Evolutionary conservation across 2,888 invertebrate species (phyloP).

Genomic region (Bimastos eiseni): DNA sequence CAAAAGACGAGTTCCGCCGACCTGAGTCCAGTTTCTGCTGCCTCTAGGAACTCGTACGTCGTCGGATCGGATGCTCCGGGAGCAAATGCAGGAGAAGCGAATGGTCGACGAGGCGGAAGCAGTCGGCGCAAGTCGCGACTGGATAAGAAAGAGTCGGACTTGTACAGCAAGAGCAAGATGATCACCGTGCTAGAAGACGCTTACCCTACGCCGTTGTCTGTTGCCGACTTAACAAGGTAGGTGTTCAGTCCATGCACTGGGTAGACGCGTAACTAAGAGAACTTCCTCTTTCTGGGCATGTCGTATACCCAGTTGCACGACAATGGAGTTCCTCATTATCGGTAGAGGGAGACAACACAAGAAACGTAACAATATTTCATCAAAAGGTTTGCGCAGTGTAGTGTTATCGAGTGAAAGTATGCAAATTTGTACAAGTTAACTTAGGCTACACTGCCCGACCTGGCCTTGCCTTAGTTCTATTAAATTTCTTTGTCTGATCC

Average conservation of each 20-base stretch:
- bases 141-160: background rate
- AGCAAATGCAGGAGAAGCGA: background rate
- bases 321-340: background rate
- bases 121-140: background rate
- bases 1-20: background rate
- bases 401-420: too few species aligned
- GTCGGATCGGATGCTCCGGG: background rate
- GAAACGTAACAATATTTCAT: too few species aligned
- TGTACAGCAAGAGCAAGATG: background rate
- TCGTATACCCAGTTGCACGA: background rate
- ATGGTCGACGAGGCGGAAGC: background rate
- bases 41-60: background rate
- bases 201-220: constrained; percentile 1
- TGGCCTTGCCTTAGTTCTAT: background rate
- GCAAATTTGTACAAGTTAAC: background rate
- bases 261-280: too few species aligned
- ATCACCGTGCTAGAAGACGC: constrained; percentile 9
- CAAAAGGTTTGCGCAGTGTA: too few species aligned
- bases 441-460: background rate
- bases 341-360: too few species aligned
- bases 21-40: background rate
- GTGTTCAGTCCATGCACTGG: background rate
- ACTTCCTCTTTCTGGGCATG: background rate
- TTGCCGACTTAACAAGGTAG: background rate
- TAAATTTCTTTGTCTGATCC: background rate